Base-by-base conservation (phyloP, 1,140 invertebrate genomes). In the Chelonus insularis region DNA sequence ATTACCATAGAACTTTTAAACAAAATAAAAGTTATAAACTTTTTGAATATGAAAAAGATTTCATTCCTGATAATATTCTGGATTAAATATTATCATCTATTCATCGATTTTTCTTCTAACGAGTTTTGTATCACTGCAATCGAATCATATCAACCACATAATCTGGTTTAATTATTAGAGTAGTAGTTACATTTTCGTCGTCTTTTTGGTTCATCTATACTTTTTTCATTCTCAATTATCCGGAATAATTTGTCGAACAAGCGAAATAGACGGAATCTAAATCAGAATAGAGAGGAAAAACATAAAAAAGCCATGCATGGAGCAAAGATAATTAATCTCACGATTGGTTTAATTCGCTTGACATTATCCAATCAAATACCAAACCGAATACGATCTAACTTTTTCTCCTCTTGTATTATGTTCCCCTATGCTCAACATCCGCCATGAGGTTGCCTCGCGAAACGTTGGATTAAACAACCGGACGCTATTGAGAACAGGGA, bases 351-450 rank as follows among this genome's bases (percentile, higher is more conserved):
- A 72, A 73, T 74, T 72, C 68, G 69, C 64, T 67, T 67, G 68
- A 70, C 71, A 72, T 76, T 76, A 76, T 71, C 72, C 74, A 73
- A 72, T 74, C 69, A 66, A 73, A 71, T 65, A 68, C 50, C 68
- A 57, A 66, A 68, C 63, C 59, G 65, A 69, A 60, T 63, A 56
- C 61, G 41, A 57, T 25, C 32, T 20, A 51, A 55, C 39, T 47
- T 41, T 55, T 32, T n/a, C 36, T 21, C 34, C 1, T 3, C 12
- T 37, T 54, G n/a, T 54, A 12, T 54, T 18, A 25, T 14, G 23
- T 52, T 18, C 16, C 2, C 45, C 16, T 7, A 41, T 56, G 14
- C 11, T 51, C 29, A 16, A 39, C 58, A 52, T 60, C 58, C 48
- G 58, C 50, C 48, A 14, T 59, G 37, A 21, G 8, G 32, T 39